Conservation (phyloP, 2,113 vertebrate species). For the Sterna hirundo region DNA sequence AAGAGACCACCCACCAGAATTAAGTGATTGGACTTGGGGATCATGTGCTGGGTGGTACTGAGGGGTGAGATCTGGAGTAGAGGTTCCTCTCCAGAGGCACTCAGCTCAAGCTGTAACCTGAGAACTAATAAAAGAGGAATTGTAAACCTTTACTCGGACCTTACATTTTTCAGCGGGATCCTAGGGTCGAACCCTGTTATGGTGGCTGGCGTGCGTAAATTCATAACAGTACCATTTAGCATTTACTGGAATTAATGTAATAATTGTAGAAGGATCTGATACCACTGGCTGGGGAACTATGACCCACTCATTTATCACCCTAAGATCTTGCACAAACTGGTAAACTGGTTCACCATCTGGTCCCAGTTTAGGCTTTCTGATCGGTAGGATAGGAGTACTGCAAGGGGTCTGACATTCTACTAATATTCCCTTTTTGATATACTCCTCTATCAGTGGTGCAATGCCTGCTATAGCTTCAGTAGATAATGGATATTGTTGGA, state of each 20-base stretch:
- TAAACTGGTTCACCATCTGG: background rate
- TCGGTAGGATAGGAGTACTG: background rate
- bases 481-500: background rate
- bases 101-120: too few species aligned
- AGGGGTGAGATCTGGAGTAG: too few species aligned
- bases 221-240: background rate
- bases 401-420: background rate
- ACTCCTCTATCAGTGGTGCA: background rate
- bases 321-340: background rate
- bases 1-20: background rate
- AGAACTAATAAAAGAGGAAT: too few species aligned
- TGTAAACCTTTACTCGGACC: too few species aligned
- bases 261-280: background rate
- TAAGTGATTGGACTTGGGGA: background rate
- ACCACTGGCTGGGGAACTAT: background rate
- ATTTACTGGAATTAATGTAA: background rate
- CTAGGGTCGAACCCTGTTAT: too few species aligned
- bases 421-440: background rate
- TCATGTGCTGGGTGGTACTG: too few species aligned
- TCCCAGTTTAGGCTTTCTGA: background rate
- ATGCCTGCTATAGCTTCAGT: background rate
- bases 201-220: too few species aligned
- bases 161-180: too few species aligned
- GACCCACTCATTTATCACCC: background rate
- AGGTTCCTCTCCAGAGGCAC: too few species aligned